Conservation (phyloP, 2,888 invertebrate genomes). For the Yponomeuta malinellus region DNA sequence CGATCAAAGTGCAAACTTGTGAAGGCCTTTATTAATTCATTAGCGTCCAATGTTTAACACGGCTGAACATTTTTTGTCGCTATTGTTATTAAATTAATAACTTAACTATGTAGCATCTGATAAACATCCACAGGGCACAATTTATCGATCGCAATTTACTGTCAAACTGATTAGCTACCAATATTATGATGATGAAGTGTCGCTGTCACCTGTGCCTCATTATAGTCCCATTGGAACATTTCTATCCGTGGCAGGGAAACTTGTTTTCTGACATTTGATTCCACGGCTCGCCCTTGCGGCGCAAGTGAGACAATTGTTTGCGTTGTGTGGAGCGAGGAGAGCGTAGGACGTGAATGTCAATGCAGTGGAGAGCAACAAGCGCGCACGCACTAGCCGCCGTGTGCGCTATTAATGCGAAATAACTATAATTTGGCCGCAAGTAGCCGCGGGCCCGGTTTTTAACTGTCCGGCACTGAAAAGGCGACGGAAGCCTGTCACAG, state of each 20-base stretch:
- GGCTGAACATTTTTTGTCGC: slow-evolving; percentile 22
- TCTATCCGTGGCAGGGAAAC: not conserved
- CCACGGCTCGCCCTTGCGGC: slow-evolving; percentile 12
- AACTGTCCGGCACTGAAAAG: slow-evolving; percentile 57
- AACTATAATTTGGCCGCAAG: slow-evolving; percentile 62
- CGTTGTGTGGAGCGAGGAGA: slow-evolving; percentile 14
- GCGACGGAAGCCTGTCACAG: slow-evolving; percentile 75
- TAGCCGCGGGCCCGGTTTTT: slow-evolving; percentile 50
- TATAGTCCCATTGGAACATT: slow-evolving; percentile 6
- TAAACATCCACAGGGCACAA: not conserved
- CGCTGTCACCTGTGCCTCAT: slow-evolving; percentile 7
- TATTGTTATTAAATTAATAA: slow-evolving; percentile 35
- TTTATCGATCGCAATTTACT: not conserved
- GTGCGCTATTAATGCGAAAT: slow-evolving; percentile 67
- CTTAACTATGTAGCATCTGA: slow-evolving; percentile 27
- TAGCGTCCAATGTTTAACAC: slow-evolving; percentile 6
- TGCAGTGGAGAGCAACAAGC: slow-evolving; percentile 46
- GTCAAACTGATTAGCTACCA: not conserved
- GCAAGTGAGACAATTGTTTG: slow-evolving; percentile 17
- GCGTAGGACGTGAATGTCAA: slow-evolving; percentile 42
- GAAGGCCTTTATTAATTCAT: slow-evolving; percentile 4
- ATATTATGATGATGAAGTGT: not conserved
- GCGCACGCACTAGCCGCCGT: slow-evolving; percentile 57
- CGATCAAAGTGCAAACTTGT: not conserved
- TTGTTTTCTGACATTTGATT: not conserved